Percentiles rank a stretch among this genome's conserved stretches.
phyloP scores from a whole-genome alignment of 1,140 invertebrate species.

The Lepidurus arcticus region DNA sequence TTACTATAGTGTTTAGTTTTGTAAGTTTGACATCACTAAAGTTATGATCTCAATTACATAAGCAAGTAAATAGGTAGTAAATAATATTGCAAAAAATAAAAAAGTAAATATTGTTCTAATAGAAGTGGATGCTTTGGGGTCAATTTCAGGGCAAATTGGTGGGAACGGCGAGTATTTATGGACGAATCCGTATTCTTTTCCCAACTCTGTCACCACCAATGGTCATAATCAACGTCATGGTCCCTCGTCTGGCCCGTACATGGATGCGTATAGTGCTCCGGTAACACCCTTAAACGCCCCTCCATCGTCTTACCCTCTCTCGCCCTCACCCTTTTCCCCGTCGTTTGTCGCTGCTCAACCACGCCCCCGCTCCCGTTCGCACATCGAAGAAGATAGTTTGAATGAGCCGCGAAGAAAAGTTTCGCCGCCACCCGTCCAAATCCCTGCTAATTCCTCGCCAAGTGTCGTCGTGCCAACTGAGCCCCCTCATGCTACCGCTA shows the following conservation, averaged over 20 bases:
- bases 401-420: not conserved
- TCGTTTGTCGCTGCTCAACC: not conserved
- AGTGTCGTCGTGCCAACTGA: not conserved
- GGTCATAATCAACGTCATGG: not conserved
- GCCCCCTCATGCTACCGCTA: not conserved
- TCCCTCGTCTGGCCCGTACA: not conserved
- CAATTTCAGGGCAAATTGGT: not conserved
- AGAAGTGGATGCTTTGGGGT: too few species aligned
- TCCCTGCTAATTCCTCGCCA: not conserved
- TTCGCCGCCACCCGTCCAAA: conserved; percentile 3
- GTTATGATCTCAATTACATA: too few species aligned
- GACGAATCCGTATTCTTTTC: not conserved
- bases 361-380: not conserved
- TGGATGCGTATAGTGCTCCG: not conserved
- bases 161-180: conserved; percentile 16
- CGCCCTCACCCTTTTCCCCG: not conserved
- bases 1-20: too few species aligned
- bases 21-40: too few species aligned
- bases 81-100: too few species aligned
- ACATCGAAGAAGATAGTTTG: not conserved
- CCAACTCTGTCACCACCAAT: not conserved
- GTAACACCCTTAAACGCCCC: not conserved
- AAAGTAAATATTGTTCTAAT: too few species aligned
- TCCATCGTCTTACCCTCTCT: not conserved
- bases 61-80: too few species aligned